These are phyloP conservation scores for Cheilinus undulatus DNA, from an alignment of 2,113 vertebrate species.

Conservation along the genomic window DNA sequence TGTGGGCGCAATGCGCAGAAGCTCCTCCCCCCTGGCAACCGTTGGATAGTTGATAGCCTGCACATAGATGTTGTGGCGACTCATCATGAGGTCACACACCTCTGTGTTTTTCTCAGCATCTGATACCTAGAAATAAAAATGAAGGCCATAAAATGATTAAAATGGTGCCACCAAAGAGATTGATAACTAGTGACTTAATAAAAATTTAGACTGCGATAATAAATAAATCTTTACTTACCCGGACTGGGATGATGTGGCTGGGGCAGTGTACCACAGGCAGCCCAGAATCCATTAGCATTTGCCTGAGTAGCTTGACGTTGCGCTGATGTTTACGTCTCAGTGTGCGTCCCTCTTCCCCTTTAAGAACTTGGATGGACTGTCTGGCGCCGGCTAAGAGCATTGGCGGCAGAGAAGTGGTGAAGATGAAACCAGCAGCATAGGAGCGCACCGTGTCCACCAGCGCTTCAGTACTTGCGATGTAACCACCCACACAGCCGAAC, in stretches of 20 bases:
- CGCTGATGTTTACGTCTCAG: slow-evolving; percentile 95
- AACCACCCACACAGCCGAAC: slow-evolving; percentile 96
- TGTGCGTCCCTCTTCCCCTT: slow-evolving; percentile 87
- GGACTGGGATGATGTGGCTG: slow-evolving; percentile 96
- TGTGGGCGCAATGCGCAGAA: slow-evolving; percentile 94
- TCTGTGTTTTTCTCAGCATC: slow-evolving; percentile 94
- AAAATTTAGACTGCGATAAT: background rate
- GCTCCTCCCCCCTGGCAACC: slow-evolving; percentile 92
- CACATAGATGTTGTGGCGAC: slow-evolving; percentile 93
- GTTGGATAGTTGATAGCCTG: slow-evolving; percentile 99
- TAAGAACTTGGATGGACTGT: slow-evolving; percentile 90
- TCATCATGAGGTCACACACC: slow-evolving; percentile 94
- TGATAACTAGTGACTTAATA: background rate
- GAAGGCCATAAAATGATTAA: background rate
- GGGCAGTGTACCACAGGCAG: slow-evolving; percentile 96
- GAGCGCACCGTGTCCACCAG: slow-evolving; percentile 94
- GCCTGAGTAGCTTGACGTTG: slow-evolving; percentile 94
- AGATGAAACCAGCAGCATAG: slow-evolving; percentile 96
- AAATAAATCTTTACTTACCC: slow-evolving; percentile 80
- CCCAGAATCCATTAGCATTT: slow-evolving; percentile 97
- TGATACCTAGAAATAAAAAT: slow-evolving; percentile 84
- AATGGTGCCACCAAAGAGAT: background rate
- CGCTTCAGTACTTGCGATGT: slow-evolving; percentile 90
- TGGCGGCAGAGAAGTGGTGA: slow-evolving; percentile 96
- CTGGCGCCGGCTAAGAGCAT: slow-evolving; percentile 94